Conservation (phyloP, 1,140 invertebrate genomes). For the Palaemon carinicauda region DNA sequence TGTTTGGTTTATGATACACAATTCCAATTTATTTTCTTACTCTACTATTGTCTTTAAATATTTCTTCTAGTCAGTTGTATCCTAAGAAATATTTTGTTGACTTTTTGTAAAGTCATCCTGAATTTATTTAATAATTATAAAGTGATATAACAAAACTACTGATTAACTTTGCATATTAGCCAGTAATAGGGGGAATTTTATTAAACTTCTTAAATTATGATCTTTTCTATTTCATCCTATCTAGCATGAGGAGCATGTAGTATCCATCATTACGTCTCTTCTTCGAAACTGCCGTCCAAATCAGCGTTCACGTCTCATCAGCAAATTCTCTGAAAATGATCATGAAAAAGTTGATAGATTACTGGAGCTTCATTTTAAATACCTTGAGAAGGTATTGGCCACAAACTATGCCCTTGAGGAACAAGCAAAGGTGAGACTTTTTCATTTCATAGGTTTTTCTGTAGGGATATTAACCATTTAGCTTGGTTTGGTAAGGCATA, state of each 20-base stretch:
- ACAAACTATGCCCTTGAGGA: constrained; percentile 70
- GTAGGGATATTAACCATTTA: too few relatives aligned
- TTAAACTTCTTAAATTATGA: neutral
- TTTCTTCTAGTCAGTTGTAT: too few relatives aligned
- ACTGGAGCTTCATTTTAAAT: constrained; percentile 97
- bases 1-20: too few relatives aligned
- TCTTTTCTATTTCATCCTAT: constrained; percentile 60
- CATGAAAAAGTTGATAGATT: constrained; percentile 97
- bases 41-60: too few relatives aligned
- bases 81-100: too few relatives aligned
- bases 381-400: constrained; percentile 90
- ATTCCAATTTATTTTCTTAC: too few relatives aligned
- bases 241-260: constrained; percentile 81
- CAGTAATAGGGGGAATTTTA: neutral
- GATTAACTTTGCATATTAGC: too few relatives aligned
- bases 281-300: constrained; percentile 89
- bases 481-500: neutral
- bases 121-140: too few relatives aligned
- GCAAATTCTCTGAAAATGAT: constrained; percentile 98
- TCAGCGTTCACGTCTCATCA: constrained; percentile 87
- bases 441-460: too few relatives aligned
- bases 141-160: too few relatives aligned
- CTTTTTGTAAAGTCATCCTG: too few relatives aligned
- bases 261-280: constrained; percentile 93
- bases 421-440: constrained; percentile 13